Evolutionary conservation across 2,888 invertebrate genomes (phyloP).

Genomic region (Nasonovia ribisnigri): DNA sequence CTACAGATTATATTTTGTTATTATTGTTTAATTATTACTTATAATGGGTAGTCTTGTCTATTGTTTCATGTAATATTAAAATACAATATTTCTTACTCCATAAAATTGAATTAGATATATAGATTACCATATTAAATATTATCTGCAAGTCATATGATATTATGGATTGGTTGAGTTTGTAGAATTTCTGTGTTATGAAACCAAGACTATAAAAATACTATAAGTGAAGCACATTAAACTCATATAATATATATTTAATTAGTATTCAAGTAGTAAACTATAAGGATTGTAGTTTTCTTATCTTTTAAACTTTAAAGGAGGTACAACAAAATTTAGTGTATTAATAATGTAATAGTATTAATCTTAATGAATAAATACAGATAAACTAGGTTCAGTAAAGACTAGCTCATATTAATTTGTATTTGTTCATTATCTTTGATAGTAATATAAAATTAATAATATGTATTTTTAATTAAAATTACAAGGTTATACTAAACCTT

Average conservation of each 20-base stretch:
- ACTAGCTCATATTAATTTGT: slow-evolving; percentile 20
- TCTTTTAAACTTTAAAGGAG: slow-evolving; percentile 4
- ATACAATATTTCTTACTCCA: neutral
- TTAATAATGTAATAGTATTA: neutral
- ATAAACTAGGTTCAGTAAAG: neutral
- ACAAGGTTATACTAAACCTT: slow-evolving; percentile 14
- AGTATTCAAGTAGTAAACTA: slow-evolving; percentile 12
- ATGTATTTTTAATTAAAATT: neutral
- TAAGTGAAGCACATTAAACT: neutral
- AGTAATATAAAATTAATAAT: neutral
- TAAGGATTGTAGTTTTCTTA: neutral
- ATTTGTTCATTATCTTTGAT: slow-evolving; percentile 25
- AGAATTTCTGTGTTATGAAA: neutral
- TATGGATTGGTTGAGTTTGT: neutral
- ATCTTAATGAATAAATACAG: slow-evolving; percentile 3
- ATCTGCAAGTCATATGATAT: neutral
- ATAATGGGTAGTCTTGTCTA: neutral
- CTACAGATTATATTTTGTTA: neutral
- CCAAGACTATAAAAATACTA: neutral
- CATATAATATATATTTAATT: neutral
- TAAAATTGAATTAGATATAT: neutral
- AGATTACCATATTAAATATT: neutral
- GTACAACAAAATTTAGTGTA: slow-evolving; percentile 14
- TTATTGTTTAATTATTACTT: no score
- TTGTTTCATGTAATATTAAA: neutral